A percentile compares a stretch with the other conserved stretches of the same genome.
Evolutionary conservation across 2,113 vertebrate species (phyloP).

Genomic region (Protomyctophum bolini): DNA sequence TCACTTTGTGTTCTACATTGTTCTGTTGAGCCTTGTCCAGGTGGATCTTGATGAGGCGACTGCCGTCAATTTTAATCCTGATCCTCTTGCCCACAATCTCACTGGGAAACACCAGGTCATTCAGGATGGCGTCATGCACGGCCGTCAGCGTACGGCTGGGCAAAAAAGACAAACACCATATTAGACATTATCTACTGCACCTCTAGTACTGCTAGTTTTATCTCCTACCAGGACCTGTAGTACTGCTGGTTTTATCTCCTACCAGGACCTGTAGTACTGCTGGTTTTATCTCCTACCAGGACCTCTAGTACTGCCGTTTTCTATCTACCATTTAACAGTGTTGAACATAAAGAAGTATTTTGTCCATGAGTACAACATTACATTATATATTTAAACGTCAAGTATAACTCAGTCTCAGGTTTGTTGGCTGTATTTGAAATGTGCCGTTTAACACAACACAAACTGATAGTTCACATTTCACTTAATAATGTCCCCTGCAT

Average conservation of each 20-base stretch:
- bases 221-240: too few species aligned
- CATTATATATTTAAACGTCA: background rate
- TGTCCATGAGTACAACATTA: background rate
- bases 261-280: too few species aligned
- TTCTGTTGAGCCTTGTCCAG: conserved; percentile 99
- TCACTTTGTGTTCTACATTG: conserved; percentile 98
- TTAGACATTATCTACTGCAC: background rate
- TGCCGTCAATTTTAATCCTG: conserved; percentile 93
- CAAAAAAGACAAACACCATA: background rate
- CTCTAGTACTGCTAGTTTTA: too few species aligned
- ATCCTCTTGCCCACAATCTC: conserved; percentile 99
- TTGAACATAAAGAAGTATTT: background rate
- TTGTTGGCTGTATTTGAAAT: too few species aligned
- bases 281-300: too few species aligned
- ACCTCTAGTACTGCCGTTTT: too few species aligned
- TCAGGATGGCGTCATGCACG: conserved; percentile 96
- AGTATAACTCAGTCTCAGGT: too few species aligned
- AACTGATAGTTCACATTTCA: too few species aligned
- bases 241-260: too few species aligned
- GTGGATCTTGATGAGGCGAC: conserved; percentile 97
- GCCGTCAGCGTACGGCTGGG: conserved; percentile 92
- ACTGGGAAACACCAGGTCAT: conserved; percentile 97
- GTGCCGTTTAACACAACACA: too few species aligned
- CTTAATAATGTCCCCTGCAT: conserved; percentile 77
- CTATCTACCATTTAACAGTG: too few species aligned